These are phyloP conservation scores for Pogoniulus pusillus DNA, from an alignment of 2,797 vertebrate species.

Conservation along the genomic window DNA sequence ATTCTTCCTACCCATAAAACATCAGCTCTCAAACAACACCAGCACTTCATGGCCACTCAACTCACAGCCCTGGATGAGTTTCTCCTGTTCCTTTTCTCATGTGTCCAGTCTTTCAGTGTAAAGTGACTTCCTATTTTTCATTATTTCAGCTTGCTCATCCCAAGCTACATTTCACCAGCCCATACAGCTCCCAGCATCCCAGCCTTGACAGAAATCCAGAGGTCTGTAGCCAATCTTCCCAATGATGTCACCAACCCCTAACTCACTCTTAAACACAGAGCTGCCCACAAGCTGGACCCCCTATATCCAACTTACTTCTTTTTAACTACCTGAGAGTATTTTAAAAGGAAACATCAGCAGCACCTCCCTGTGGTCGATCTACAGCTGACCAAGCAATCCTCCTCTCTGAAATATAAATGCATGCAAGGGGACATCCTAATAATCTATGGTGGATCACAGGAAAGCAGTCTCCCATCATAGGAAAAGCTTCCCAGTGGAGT, in stretches of 20 bases:
- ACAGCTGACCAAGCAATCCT: neutral
- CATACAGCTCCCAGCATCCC: neutral
- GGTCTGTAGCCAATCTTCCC: neutral
- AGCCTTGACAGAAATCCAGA: neutral
- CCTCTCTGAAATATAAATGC: neutral
- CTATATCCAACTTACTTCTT: neutral
- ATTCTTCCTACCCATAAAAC: neutral
- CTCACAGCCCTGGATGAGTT: neutral
- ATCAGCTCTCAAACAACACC: neutral
- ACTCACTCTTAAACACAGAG: neutral
- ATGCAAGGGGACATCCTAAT: neutral
- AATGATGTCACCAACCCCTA: accelerated
- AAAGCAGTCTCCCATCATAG: neutral
- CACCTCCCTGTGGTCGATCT: accelerated
- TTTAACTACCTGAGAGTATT: accelerated
- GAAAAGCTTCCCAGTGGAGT: neutral
- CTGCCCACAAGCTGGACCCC: accelerated
- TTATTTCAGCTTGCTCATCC: neutral
- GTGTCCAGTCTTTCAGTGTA: neutral
- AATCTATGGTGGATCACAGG: accelerated
- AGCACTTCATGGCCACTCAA: neutral
- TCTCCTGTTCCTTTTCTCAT: neutral
- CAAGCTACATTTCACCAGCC: neutral
- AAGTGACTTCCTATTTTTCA: neutral
- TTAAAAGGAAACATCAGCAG: neutral